Percentiles rank a stretch among this genome's conserved stretches.
Conservation (phyloP, 2,797 vertebrate species). For the Hoplostethus mediterraneus region DNA sequence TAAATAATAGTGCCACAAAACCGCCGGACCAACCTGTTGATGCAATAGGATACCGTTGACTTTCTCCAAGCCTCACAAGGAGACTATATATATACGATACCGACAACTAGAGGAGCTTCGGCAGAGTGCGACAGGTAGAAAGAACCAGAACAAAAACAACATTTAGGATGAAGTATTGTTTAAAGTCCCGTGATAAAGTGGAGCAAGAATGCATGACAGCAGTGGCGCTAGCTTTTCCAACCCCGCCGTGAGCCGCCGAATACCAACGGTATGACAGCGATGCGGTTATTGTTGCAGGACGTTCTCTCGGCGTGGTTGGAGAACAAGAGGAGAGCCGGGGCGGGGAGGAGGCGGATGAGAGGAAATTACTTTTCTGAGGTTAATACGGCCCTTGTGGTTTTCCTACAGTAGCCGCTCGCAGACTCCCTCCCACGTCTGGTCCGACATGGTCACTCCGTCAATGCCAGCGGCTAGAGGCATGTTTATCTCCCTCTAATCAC, state of each 20-base stretch:
- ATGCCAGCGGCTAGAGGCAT: slow-evolving; percentile 67
- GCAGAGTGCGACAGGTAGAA: too few species aligned
- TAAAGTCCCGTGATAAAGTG: too few species aligned
- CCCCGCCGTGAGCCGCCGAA: slow-evolving; percentile 15
- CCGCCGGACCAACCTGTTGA: slow-evolving; percentile 14
- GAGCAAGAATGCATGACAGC: background rate
- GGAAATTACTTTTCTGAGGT: slow-evolving; percentile 80
- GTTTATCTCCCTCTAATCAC: slow-evolving; percentile 76
- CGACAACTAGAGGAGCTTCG: too few species aligned
- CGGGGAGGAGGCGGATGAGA: slow-evolving; percentile 67
- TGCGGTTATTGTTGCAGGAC: slow-evolving; percentile 45
- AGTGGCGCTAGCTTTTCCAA: slow-evolving; percentile 19
- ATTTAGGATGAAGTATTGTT: too few species aligned
- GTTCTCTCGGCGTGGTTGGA: slow-evolving; percentile 15
- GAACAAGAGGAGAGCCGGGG: slow-evolving; percentile 27
- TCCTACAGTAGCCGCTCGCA: slow-evolving; percentile 61
- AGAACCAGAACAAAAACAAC: too few species aligned
- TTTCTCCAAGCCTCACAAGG: background rate
- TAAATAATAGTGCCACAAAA: too few species aligned
- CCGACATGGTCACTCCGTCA: slow-evolving; percentile 67
- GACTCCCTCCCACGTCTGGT: slow-evolving; percentile 53
- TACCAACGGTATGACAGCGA: slow-evolving; percentile 45
- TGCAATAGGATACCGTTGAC: slow-evolving; percentile 35
- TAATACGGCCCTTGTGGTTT: slow-evolving; percentile 73
- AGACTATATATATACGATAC: too few species aligned